Conservation (phyloP, 1,140 invertebrate genomes). For the Drosophila elegans region DNA sequence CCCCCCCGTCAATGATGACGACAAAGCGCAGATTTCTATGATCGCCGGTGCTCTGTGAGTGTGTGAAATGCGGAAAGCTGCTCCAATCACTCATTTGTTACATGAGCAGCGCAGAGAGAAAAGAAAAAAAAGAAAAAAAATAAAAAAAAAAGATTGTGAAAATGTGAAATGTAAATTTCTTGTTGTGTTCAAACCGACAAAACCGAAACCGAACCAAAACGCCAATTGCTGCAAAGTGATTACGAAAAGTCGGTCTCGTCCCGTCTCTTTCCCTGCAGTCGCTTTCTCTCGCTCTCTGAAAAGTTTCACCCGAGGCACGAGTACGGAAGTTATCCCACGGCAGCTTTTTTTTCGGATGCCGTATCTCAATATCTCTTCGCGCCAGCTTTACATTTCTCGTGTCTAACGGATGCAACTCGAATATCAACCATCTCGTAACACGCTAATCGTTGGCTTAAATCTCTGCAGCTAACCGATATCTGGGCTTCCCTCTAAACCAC, state of each 20-base stretch:
- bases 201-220: constrained; percentile 64
- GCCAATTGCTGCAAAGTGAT: constrained; percentile 80
- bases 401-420: constrained; percentile 52
- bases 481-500: constrained; percentile 17
- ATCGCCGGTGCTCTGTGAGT: constrained; percentile 28
- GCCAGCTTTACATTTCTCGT: constrained; percentile 56
- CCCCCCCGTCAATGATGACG: constrained; percentile 59
- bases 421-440: constrained; percentile 42
- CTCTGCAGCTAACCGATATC: constrained; percentile 12
- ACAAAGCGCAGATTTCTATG: constrained; percentile 67
- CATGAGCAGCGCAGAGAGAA: constrained; percentile 41
- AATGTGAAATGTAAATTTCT: constrained; percentile 81
- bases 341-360: constrained; percentile 31
- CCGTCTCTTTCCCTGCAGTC: constrained; percentile 23
- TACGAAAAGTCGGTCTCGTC: constrained; percentile 68
- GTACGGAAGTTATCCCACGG: constrained; percentile 81
- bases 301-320: constrained; percentile 72
- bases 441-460: constrained; percentile 31
- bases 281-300: constrained; percentile 32
- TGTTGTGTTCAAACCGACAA: constrained; percentile 44
- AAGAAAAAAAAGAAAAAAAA: not conserved
- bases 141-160: constrained; percentile 70
- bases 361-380: constrained; percentile 38
- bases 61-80: constrained; percentile 77
- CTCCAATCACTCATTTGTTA: constrained; percentile 74